Evolutionary conservation across 2,888 invertebrate genomes (phyloP).

Genomic region (Cosmorhoe ocellata): DNA sequence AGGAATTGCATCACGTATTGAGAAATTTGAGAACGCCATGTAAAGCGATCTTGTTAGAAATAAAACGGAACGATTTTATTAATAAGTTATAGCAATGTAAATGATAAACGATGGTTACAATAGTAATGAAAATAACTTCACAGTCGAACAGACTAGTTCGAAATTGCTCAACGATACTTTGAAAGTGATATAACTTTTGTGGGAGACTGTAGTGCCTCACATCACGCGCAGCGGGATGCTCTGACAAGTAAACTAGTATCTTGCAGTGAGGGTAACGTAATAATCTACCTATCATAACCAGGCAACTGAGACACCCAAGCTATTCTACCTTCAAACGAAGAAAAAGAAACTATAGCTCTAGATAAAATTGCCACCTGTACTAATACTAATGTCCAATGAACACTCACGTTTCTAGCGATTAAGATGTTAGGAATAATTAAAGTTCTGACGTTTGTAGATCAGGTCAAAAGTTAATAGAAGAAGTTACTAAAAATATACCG

Average conservation of each 20-base stretch:
- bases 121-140: constrained; percentile 76
- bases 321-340: constrained; percentile 33
- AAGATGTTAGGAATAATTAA: constrained; percentile 79
- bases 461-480: constrained; percentile 42
- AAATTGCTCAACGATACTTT: constrained; percentile 42
- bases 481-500: constrained; percentile 14
- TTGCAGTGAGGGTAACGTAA: constrained; percentile 72
- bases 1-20: constrained; percentile 72
- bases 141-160: constrained; percentile 54
- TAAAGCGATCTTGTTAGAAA: constrained; percentile 68
- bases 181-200: constrained; percentile 54
- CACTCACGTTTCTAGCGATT: constrained; percentile 74
- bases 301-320: constrained; percentile 54
- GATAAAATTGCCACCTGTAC: constrained; percentile 51
- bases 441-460: constrained; percentile 71
- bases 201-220: constrained; percentile 69
- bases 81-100: constrained; percentile 81
- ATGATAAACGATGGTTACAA: constrained; percentile 78
- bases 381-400: constrained; percentile 69
- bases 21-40: constrained; percentile 75
- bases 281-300: constrained; percentile 71
- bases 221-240: constrained; percentile 77
- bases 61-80: constrained; percentile 72
- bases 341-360: constrained; percentile 39
- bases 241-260: constrained; percentile 74